phyloP scores from a whole-genome alignment of 2,888 invertebrate genomes.

The Electrophaes corylata region DNA sequence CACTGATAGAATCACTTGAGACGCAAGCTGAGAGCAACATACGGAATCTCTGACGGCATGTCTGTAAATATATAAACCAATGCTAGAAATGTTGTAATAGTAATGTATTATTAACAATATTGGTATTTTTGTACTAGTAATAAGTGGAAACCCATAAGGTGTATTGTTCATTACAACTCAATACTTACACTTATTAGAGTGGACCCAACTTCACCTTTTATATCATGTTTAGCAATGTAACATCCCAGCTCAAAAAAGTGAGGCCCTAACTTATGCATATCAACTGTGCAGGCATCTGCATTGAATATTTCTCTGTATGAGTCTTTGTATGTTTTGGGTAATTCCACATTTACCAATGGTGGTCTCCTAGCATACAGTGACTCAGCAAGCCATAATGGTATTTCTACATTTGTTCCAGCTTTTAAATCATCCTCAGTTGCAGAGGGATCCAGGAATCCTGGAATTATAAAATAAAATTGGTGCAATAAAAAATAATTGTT shows the following conservation, averaged over 20 bases:
- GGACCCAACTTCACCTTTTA: slow-evolving; percentile 87
- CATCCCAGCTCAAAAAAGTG: slow-evolving; percentile 95
- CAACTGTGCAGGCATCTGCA: slow-evolving; percentile 95
- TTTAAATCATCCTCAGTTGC: slow-evolving; percentile 88
- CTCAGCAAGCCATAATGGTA: slow-evolving; percentile 94
- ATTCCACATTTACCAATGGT: slow-evolving; percentile 86
- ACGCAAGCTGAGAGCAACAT: slow-evolving; percentile 93
- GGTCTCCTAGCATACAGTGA: slow-evolving; percentile 84
- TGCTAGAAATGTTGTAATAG: background rate
- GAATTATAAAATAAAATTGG: background rate
- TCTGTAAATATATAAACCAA: slow-evolving; percentile 69
- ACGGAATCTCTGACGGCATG: slow-evolving; percentile 91
- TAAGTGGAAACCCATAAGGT: background rate
- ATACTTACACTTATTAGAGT: slow-evolving; percentile 88
- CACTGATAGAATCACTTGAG: slow-evolving; percentile 86
- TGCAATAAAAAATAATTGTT: too few relatives aligned
- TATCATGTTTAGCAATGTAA: slow-evolving; percentile 89
- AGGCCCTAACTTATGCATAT: slow-evolving; percentile 93
- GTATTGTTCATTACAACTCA: background rate
- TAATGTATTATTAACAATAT: background rate
- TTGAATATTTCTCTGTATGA: slow-evolving; percentile 93
- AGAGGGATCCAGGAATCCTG: slow-evolving; percentile 93
- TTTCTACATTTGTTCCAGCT: slow-evolving; percentile 90
- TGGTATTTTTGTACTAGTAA: background rate
- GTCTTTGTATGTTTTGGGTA: slow-evolving; percentile 90